Conservation (phyloP, 2,797 vertebrate genomes). For the Sebastes glaucus region DNA sequence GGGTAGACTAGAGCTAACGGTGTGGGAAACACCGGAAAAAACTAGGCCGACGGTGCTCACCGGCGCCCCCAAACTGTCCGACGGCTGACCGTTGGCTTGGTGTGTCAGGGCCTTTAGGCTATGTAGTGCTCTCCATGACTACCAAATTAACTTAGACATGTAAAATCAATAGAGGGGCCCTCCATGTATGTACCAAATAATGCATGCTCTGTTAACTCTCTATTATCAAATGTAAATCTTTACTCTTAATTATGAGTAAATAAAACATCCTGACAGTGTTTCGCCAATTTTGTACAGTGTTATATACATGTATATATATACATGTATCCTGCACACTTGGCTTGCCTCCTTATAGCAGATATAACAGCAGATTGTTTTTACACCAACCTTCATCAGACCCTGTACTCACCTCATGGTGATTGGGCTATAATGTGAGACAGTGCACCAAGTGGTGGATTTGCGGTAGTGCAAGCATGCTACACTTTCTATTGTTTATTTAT, state of each 20-base stretch:
- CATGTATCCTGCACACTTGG: not conserved
- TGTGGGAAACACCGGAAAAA: too few species aligned
- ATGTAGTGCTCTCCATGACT: not conserved
- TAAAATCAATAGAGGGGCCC: not conserved
- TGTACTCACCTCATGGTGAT: constrained; percentile 24
- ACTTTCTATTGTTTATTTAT: constrained; percentile 83
- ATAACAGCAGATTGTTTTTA: not conserved
- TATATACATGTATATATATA: not conserved
- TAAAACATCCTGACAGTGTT: not conserved
- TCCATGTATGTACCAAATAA: too few species aligned
- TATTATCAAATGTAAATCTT: not conserved
- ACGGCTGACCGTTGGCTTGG: too few species aligned
- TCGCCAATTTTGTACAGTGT: not conserved
- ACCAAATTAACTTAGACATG: not conserved
- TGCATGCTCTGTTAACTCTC: not conserved
- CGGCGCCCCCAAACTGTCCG: too few species aligned
- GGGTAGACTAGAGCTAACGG: too few species aligned
- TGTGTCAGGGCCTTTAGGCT: not conserved
- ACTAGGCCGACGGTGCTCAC: too few species aligned
- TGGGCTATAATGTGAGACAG: constrained; percentile 46
- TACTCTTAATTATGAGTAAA: not conserved
- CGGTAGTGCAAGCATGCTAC: constrained; percentile 64
- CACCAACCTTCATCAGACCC: not conserved
- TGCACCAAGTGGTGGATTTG: constrained; percentile 69
- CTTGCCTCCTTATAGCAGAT: not conserved